phyloP scores from a whole-genome alignment of 2,888 invertebrate genomes.

The Pseudococcus viburni region DNA sequence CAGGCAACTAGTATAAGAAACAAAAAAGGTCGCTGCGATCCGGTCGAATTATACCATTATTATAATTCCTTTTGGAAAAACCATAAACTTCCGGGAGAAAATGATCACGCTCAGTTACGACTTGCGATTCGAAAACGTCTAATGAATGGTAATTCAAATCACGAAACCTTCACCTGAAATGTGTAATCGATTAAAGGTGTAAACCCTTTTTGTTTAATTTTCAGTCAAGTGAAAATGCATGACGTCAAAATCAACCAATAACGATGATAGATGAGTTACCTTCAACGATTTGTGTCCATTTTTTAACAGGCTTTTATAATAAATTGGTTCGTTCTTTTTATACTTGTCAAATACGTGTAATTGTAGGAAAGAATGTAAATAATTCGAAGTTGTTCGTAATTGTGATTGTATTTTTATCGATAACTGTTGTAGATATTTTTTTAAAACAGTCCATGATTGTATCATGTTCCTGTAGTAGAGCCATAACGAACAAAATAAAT shows the following conservation, averaged over 20 bases:
- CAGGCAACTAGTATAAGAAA: constrained; percentile 20
- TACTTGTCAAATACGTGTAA: no score
- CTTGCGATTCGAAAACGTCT: constrained; percentile 56
- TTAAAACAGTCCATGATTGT: no score
- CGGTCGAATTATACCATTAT: constrained; percentile 64
- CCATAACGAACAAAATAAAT: no score
- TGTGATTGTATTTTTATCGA: no score
- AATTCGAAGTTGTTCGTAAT: no score
- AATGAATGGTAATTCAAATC: constrained; percentile 56
- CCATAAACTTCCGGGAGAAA: constrained; percentile 65
- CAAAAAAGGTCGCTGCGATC: constrained; percentile 56
- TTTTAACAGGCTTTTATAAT: background rate
- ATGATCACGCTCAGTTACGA: constrained; percentile 59
- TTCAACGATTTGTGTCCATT: background rate
- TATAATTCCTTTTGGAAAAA: constrained; percentile 63
- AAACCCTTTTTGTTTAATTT: background rate
- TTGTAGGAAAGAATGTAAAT: no score
- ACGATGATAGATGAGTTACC: background rate
- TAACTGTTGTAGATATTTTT: no score
- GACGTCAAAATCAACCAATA: background rate
- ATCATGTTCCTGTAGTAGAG: no score
- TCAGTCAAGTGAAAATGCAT: constrained; percentile 41
- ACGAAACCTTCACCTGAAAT: background rate
- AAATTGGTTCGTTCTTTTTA: background rate
- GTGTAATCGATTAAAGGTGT: background rate